Conservation (phyloP, 92 coral and sea anemone species). For the Heliopora coerulea region DNA sequence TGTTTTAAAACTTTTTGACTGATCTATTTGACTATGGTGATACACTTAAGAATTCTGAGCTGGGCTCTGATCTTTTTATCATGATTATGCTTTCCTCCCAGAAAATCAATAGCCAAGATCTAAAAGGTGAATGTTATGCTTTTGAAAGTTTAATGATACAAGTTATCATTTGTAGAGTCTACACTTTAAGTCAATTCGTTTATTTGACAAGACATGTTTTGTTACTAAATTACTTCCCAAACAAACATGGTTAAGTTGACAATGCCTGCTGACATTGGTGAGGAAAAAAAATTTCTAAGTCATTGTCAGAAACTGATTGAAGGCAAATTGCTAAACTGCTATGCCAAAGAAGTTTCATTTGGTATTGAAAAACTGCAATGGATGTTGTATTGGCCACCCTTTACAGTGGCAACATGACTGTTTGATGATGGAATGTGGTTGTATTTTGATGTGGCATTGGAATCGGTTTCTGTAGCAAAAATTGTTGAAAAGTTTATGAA, state of each 20-base stretch:
- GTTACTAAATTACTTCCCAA: too few species aligned
- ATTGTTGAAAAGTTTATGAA: conserved; percentile 15
- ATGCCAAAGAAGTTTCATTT: background rate
- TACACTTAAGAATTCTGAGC: too few species aligned
- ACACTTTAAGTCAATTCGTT: too few species aligned
- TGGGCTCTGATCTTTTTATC: too few species aligned
- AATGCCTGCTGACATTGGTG: background rate
- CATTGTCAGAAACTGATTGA: background rate
- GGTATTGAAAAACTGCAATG: conserved; percentile 3
- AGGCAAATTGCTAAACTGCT: background rate
- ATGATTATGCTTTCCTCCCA: too few species aligned
- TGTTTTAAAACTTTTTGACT: too few species aligned
- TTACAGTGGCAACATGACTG: background rate
- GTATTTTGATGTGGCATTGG: conserved; percentile 8
- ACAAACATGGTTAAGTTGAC: background rate
- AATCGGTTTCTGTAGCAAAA: background rate
- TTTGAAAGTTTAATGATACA: too few species aligned
- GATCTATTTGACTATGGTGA: too few species aligned
- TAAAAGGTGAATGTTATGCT: too few species aligned
- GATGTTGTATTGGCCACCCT: background rate
- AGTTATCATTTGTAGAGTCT: too few species aligned
- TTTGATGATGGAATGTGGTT: background rate
- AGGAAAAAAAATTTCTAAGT: background rate
- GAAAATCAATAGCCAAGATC: too few species aligned
- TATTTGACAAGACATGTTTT: too few species aligned